Evolutionary conservation across 2,797 vertebrate genomes (phyloP).

Genomic region (Spondyliosoma cantharus): DNA sequence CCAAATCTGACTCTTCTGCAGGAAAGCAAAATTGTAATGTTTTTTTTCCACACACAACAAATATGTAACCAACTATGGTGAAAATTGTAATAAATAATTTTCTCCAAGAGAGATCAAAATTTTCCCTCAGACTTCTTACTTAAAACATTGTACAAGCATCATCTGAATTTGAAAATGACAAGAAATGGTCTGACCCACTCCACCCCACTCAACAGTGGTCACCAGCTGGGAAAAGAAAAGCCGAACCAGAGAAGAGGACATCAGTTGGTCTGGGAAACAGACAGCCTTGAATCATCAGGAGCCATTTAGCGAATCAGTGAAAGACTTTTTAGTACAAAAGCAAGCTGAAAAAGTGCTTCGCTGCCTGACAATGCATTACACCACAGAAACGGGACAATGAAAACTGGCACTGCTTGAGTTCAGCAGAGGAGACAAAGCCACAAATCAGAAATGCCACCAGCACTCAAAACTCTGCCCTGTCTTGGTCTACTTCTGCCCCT

Average conservation of each 20-base stretch:
- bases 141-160: neutral
- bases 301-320: conserved; percentile 43
- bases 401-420: conserved; percentile 46
- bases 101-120: neutral
- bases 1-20: conserved; percentile 6
- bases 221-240: conserved; percentile 18
- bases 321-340: conserved; percentile 56
- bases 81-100: neutral
- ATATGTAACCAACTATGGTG: conserved; percentile 3
- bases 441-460: conserved; percentile 21
- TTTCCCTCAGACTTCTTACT: neutral
- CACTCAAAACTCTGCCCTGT: neutral
- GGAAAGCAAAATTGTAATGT: conserved; percentile 5
- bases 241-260: conserved; percentile 32
- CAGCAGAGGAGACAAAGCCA: conserved; percentile 20
- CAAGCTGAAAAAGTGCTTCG: conserved; percentile 44
- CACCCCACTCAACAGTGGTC: conserved; percentile 22
- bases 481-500: neutral
- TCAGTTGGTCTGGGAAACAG: conserved; percentile 43
- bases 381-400: conserved; percentile 26
- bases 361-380: conserved; percentile 36
- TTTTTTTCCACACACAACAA: conserved; percentile 16
- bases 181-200: conserved; percentile 29
- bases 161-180: conserved; percentile 21
- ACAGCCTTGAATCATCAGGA: conserved; percentile 58